Evolutionary conservation across 2,888 invertebrate species (phyloP).

Genomic region (Synanthedon tipuliformis): DNA sequence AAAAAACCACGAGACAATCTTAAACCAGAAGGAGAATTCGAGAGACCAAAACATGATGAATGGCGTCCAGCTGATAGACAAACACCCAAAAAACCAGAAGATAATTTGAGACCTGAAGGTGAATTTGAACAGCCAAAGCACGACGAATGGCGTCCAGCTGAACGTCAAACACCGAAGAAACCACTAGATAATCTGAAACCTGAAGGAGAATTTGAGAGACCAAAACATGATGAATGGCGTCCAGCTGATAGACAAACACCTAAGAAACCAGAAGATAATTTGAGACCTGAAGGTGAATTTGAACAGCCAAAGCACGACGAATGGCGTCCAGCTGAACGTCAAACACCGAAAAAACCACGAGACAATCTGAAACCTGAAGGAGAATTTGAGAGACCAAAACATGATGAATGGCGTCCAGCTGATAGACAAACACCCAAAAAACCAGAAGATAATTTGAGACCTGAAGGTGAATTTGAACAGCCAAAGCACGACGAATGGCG

Average conservation of each 20-base stretch:
- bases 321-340: slow-evolving; percentile 53
- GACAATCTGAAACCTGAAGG: slow-evolving; percentile 70
- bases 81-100: slow-evolving; percentile 24
- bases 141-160: slow-evolving; percentile 60
- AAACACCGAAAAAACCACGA: slow-evolving; percentile 40
- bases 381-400: slow-evolving; percentile 60
- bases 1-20: slow-evolving; percentile 67
- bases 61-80: slow-evolving; percentile 46
- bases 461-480: too few relatives aligned
- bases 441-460: too few relatives aligned
- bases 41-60: slow-evolving; percentile 27
- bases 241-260: slow-evolving; percentile 48
- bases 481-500: slow-evolving; percentile 18
- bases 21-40: slow-evolving; percentile 65
- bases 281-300: slow-evolving; percentile 44
- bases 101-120: slow-evolving; percentile 66
- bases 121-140: slow-evolving; percentile 65
- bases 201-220: slow-evolving; percentile 30
- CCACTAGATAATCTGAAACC: slow-evolving; percentile 56
- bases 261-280: slow-evolving; percentile 61
- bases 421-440: slow-evolving; percentile 12
- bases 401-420: slow-evolving; percentile 41
- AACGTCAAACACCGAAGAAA: slow-evolving; percentile 38
- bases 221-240: slow-evolving; percentile 42
- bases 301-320: slow-evolving; percentile 32